Conservation (phyloP, 2,113 vertebrate genomes). For the Bubalus kerabau region DNA sequence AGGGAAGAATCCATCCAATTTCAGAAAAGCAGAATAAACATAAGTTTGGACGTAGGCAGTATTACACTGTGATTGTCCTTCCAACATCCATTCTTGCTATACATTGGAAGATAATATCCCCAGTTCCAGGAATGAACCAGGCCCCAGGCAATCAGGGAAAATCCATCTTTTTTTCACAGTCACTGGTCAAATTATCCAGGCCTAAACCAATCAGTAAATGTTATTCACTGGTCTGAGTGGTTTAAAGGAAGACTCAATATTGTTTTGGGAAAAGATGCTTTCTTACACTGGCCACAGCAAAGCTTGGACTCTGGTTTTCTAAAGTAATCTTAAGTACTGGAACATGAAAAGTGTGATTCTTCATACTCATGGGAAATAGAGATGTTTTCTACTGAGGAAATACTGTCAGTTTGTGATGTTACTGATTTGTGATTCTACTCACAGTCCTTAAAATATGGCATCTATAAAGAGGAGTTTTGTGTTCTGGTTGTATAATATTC, state of each 20-base stretch:
- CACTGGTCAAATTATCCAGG: background rate
- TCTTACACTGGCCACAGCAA: background rate
- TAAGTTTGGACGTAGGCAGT: background rate
- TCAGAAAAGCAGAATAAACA: background rate
- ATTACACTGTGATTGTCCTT: background rate
- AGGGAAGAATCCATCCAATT: background rate
- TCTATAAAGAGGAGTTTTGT: conserved; percentile 66
- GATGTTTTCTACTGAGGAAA: conserved; percentile 59
- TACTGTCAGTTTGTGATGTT: conserved; percentile 65
- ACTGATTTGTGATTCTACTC: conserved; percentile 71
- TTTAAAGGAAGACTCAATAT: background rate
- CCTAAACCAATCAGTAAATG: background rate
- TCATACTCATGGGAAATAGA: conserved; percentile 64
- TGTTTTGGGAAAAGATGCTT: background rate
- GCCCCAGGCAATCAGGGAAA: background rate
- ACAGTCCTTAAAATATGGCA: conserved; percentile 54
- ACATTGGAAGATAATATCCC: background rate
- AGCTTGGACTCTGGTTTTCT: background rate
- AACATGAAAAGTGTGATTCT: conserved; percentile 50
- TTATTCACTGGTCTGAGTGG: background rate
- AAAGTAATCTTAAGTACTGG: background rate
- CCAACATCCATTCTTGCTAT: background rate
- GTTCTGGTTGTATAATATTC: conserved; percentile 40
- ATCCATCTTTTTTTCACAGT: background rate
- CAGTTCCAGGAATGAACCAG: background rate